phyloP scores from a whole-genome alignment of 2,797 vertebrate genomes.

The Tympanoctomys barrerae region DNA sequence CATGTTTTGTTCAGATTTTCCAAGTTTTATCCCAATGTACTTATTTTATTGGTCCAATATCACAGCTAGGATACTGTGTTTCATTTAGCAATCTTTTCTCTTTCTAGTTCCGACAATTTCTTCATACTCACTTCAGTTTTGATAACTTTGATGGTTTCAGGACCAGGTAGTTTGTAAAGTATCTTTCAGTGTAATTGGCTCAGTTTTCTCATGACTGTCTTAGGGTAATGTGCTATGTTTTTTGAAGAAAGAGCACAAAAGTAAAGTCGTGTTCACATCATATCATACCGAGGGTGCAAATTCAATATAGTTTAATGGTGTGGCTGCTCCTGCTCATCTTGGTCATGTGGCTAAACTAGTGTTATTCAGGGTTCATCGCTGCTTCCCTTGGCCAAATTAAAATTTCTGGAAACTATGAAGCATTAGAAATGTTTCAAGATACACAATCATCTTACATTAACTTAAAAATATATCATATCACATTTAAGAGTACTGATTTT shows the following conservation, averaged over 20 bases:
- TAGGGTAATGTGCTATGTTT: background rate
- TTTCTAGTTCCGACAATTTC: background rate
- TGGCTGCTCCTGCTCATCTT: background rate
- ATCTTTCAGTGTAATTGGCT: background rate
- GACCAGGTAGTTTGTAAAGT: background rate
- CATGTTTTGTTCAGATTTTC: background rate
- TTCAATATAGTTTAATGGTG: background rate
- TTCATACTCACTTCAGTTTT: background rate
- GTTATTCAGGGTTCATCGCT: background rate
- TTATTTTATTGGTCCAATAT: background rate
- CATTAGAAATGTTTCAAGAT: background rate
- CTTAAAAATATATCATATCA: background rate
- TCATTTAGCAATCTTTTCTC: background rate
- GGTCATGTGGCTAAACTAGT: background rate
- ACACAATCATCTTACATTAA: background rate
- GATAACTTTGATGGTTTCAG: background rate
- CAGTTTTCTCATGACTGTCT: background rate
- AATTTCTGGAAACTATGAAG: background rate
- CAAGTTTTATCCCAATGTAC: background rate
- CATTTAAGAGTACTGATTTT: conserved; percentile 13
- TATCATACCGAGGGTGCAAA: background rate
- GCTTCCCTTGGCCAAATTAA: background rate
- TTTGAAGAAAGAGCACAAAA: background rate
- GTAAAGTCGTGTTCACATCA: background rate
- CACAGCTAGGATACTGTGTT: background rate